These are phyloP conservation scores for Tubulanus polymorphus DNA, from an alignment of 2,888 invertebrate species.

Conservation along the genomic window DNA sequence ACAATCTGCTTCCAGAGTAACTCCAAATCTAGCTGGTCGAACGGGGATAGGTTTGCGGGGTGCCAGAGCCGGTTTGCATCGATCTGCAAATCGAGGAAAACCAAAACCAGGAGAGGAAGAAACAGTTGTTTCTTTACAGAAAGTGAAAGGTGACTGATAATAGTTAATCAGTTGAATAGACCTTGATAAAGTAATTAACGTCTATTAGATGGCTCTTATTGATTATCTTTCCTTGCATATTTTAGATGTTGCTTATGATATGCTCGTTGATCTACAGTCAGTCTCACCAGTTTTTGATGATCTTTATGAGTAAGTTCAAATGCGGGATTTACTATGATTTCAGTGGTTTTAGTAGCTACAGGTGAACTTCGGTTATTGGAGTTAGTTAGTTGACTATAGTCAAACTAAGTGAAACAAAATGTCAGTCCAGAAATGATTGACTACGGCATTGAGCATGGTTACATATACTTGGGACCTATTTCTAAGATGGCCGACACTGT, in stretches of 20 bases:
- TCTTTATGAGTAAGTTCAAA: slow-evolving; percentile 26
- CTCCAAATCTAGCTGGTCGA: too few relatives aligned
- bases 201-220: not conserved
- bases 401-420: not conserved
- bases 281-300: slow-evolving; percentile 29
- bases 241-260: slow-evolving; percentile 28
- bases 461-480: not conserved
- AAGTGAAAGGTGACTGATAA: slow-evolving; percentile 27
- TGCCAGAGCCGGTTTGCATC: slow-evolving; percentile 19
- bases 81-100: slow-evolving; percentile 25
- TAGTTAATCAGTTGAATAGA: not conserved
- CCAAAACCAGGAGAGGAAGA: slow-evolving; percentile 28
- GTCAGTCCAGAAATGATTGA: not conserved
- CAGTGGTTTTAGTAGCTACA: too few relatives aligned
- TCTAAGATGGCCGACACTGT: too few relatives aligned
- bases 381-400: too few relatives aligned
- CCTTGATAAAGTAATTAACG: not conserved
- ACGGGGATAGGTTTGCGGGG: too few relatives aligned
- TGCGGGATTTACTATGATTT: not conserved
- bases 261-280: slow-evolving; percentile 26
- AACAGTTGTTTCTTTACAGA: slow-evolving; percentile 27
- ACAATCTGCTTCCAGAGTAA: too few relatives aligned
- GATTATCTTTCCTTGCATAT: slow-evolving; percentile 7
- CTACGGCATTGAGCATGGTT: not conserved
- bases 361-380: not conserved